Percentiles rank a stretch among this genome's conserved stretches.
Evolutionary conservation across 1,140 invertebrate species (phyloP).

Genomic region (Archivesica marissinica): DNA sequence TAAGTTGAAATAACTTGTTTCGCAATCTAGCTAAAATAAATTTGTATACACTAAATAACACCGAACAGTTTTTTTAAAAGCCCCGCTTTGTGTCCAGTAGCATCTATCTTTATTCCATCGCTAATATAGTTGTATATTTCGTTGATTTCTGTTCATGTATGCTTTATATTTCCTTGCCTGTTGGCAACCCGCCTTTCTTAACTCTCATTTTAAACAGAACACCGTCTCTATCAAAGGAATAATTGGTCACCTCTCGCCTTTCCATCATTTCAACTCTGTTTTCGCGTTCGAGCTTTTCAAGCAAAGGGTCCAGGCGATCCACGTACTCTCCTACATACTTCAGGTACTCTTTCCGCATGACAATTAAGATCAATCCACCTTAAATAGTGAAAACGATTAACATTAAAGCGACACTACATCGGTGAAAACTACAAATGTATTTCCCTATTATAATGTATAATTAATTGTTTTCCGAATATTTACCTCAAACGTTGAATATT

Average conservation of each 20-base stretch:
- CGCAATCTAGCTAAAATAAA: no score
- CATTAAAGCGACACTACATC: background rate
- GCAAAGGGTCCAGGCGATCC: slow-evolving; percentile 79
- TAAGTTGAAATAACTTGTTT: no score
- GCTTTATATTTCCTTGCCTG: background rate
- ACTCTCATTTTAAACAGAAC: slow-evolving; percentile 73
- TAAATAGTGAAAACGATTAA: slow-evolving; percentile 3
- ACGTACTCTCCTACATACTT: slow-evolving; percentile 82
- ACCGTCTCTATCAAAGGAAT: slow-evolving; percentile 77
- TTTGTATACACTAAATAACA: no score
- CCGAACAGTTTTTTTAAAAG: no score
- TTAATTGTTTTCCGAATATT: no score
- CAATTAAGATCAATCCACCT: slow-evolving; percentile 76
- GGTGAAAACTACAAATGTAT: no score
- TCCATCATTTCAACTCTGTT: slow-evolving; percentile 78
- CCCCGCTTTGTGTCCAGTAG: no score
- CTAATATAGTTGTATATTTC: no score
- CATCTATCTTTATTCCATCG: no score
- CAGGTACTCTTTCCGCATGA: slow-evolving; percentile 84
- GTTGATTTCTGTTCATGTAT: background rate
- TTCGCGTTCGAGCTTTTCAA: slow-evolving; percentile 76
- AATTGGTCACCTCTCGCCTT: slow-evolving; percentile 75
- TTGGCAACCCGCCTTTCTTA: background rate
- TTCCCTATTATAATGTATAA: no score
- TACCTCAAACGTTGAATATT: no score